Conservation (phyloP, 2,888 invertebrate species). For the Cacoxenus indagator region DNA sequence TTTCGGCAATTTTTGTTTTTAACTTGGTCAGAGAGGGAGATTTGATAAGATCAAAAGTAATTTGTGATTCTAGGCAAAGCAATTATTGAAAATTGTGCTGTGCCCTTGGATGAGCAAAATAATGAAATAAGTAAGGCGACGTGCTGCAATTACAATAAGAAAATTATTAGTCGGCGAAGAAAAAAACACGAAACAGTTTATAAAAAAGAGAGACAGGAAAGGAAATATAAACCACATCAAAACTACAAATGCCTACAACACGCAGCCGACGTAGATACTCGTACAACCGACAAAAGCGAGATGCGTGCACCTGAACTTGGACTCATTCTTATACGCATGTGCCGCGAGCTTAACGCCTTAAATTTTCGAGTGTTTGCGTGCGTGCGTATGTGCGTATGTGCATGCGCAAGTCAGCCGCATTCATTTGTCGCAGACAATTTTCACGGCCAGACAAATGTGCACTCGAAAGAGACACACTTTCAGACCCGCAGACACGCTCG, state of each 20-base stretch:
- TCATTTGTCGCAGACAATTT: constrained; percentile 32
- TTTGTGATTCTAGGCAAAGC: no score
- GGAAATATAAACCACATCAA: background rate
- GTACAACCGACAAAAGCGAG: background rate
- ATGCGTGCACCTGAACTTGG: constrained; percentile 19
- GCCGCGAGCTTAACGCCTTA: constrained; percentile 34
- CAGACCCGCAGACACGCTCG: background rate
- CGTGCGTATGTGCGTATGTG: constrained; percentile 31
- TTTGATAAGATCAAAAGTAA: no score
- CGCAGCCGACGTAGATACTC: constrained; percentile 38
- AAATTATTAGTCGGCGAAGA: no score
- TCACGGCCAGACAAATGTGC: constrained; percentile 50
- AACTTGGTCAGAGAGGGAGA: no score
- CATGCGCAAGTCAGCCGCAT: constrained; percentile 31
- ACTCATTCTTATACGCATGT: constrained; percentile 9
- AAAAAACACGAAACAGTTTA: background rate
- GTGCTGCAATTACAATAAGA: no score
- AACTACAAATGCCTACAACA: constrained; percentile 21
- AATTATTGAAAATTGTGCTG: no score
- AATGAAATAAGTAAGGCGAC: no score
- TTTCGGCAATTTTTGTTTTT: no score
- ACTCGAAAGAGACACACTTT: background rate
- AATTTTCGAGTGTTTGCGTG: constrained; percentile 25
- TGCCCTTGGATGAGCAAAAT: no score
- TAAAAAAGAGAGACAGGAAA: background rate